phyloP scores from a whole-genome alignment of 2,113 vertebrate genomes.

The Labrus mixtus region DNA sequence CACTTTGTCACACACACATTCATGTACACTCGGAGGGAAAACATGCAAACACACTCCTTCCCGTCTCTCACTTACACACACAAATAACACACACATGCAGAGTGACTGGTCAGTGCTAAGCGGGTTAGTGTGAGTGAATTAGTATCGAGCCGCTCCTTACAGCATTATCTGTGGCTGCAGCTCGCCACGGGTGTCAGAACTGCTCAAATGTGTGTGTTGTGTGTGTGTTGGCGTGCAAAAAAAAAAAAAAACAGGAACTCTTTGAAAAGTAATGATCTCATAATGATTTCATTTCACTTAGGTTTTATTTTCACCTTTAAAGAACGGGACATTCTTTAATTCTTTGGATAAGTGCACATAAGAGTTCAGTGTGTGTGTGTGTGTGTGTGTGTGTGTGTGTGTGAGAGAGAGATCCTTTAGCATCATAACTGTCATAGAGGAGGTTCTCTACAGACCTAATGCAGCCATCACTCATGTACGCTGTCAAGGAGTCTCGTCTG shows the following conservation, averaged over 20 bases:
- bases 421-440: slow-evolving; percentile 72
- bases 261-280: background rate
- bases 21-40: slow-evolving; percentile 39
- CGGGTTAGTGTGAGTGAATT: slow-evolving; percentile 75
- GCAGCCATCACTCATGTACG: slow-evolving; percentile 68
- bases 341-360: too few species aligned
- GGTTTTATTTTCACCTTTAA: too few species aligned
- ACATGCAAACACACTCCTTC: slow-evolving; percentile 56
- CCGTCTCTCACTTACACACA: slow-evolving; percentile 35
- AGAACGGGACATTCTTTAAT: too few species aligned
- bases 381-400: too few species aligned
- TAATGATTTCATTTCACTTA: too few species aligned
- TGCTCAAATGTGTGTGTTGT: slow-evolving; percentile 30
- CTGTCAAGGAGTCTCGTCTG: slow-evolving; percentile 34
- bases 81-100: slow-evolving; percentile 33
- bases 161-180: slow-evolving; percentile 71
- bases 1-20: slow-evolving; percentile 38
- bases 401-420: slow-evolving; percentile 60
- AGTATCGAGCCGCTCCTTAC: slow-evolving; percentile 75
- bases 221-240: background rate
- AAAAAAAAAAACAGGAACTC: background rate
- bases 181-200: slow-evolving; percentile 65
- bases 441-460: slow-evolving; percentile 68
- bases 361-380: background rate
- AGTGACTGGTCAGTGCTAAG: slow-evolving; percentile 76